Evolutionary conservation across 2,888 invertebrate species (phyloP).

Genomic region (Acleris holmiana): DNA sequence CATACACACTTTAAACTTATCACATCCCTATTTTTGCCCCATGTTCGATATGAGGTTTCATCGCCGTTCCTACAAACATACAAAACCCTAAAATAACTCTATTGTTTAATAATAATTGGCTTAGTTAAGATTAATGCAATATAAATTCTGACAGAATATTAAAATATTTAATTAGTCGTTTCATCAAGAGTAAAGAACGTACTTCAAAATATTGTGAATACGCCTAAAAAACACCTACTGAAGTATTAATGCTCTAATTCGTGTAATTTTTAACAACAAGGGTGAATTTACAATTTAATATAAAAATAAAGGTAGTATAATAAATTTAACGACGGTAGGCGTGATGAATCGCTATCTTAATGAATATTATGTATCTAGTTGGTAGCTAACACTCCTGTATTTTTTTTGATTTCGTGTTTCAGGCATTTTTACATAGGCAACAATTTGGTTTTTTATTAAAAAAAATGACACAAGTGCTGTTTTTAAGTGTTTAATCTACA

Average conservation of each 20-base stretch:
- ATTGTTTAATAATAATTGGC: no score
- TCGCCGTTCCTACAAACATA: no score
- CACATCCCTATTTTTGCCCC: no score
- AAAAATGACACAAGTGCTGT: no score
- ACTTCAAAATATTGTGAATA: conserved; percentile 16
- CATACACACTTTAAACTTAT: no score
- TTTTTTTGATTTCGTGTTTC: neutral
- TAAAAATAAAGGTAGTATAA: conserved; percentile 41
- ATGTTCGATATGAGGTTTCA: no score
- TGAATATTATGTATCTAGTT: conserved; percentile 45
- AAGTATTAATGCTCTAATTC: conserved; percentile 39
- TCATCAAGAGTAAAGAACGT: conserved; percentile 13
- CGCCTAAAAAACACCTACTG: conserved; percentile 8
- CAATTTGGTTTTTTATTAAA: no score
- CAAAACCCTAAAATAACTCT: no score
- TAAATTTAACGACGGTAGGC: conserved; percentile 39
- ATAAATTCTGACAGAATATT: no score
- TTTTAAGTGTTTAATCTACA: no score
- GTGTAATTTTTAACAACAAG: conserved; percentile 45
- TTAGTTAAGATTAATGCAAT: no score
- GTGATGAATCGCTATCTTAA: conserved; percentile 48
- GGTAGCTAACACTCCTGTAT: conserved; percentile 9
- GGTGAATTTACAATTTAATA: conserved; percentile 50
- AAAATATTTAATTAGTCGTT: neutral
- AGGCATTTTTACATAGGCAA: no score